Evolutionary conservation across 2,797 vertebrate genomes (phyloP).

Genomic region (Poeciliopsis gracilis): DNA sequence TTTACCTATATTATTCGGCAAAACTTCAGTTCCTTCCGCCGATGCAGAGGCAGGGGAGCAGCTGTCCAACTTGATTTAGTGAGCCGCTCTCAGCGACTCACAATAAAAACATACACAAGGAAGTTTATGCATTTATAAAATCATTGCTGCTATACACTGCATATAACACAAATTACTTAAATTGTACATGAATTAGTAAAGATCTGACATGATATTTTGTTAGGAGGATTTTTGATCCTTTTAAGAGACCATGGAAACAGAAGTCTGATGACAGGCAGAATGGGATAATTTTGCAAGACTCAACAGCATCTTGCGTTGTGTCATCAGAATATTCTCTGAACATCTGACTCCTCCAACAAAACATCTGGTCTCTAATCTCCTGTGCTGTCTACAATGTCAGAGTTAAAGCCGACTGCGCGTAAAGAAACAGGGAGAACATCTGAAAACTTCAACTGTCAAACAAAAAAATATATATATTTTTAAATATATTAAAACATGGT

Average conservation of each 20-base stretch:
- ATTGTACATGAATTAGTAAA: not conserved
- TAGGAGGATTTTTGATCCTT: constrained; percentile 13
- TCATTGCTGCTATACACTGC: not conserved
- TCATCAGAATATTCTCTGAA: constrained; percentile 67
- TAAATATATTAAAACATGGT: not conserved
- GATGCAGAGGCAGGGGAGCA: constrained; percentile 28
- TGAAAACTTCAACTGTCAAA: not conserved
- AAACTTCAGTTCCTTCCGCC: constrained; percentile 68
- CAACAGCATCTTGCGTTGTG: constrained; percentile 44
- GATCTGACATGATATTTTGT: not conserved
- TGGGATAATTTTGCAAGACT: constrained; percentile 32
- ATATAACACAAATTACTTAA: not conserved
- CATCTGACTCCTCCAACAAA: constrained; percentile 60
- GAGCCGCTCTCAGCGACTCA: constrained; percentile 32
- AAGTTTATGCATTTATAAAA: not conserved
- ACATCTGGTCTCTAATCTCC: constrained; percentile 61
- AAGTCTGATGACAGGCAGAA: constrained; percentile 37
- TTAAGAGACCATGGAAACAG: constrained; percentile 7
- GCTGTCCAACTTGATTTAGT: constrained; percentile 50
- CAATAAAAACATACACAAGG: constrained; percentile 30
- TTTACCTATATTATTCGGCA: constrained; percentile 48
- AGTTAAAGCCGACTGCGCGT: constrained; percentile 29
- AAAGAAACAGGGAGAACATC: constrained; percentile 14
- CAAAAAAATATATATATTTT: not conserved
- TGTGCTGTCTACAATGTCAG: constrained; percentile 38